A percentile compares a stretch with the other conserved stretches of the same genome.
Conservation (phyloP, 1,140 invertebrate genomes). For the Babylonia areolata region DNA sequence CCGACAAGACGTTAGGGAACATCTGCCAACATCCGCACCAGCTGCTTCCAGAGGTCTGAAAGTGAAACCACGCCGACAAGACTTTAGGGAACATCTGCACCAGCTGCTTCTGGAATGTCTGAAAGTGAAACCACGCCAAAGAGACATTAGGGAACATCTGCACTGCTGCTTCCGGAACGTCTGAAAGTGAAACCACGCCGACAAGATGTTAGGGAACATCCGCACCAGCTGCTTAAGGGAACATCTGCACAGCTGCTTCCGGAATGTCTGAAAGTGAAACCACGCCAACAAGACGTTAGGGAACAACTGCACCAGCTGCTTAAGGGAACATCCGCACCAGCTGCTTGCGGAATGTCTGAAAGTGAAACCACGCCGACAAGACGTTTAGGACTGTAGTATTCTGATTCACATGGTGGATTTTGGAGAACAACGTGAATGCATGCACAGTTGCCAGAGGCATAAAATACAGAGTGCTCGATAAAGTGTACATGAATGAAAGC, state of each 20-base stretch:
- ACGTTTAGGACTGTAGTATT: too few species aligned
- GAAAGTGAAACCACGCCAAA: slow-evolving; percentile 62
- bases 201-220: too few species aligned
- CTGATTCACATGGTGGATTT: too few species aligned
- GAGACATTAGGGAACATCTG: too few species aligned
- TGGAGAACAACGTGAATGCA: slow-evolving; percentile 78
- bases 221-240: slow-evolving; percentile 83
- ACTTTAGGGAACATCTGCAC: too few species aligned
- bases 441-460: slow-evolving; percentile 80
- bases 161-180: slow-evolving; percentile 85
- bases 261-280: slow-evolving; percentile 81
- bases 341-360: slow-evolving; percentile 83
- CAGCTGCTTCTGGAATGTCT: slow-evolving; percentile 85
- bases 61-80: slow-evolving; percentile 53
- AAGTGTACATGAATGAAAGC: too few species aligned
- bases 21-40: slow-evolving; percentile 88
- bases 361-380: slow-evolving; percentile 53
- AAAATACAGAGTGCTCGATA: too few species aligned
- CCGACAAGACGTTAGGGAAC: too few species aligned
- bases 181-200: slow-evolving; percentile 74
- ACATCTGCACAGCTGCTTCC: too few species aligned
- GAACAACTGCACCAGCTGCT: too few species aligned
- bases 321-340: slow-evolving; percentile 87
- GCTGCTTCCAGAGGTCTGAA: slow-evolving; percentile 83
- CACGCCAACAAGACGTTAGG: too few species aligned